Conservation (phyloP, 1,140 invertebrate species). For the Stenopsyche tienmushanensis region DNA sequence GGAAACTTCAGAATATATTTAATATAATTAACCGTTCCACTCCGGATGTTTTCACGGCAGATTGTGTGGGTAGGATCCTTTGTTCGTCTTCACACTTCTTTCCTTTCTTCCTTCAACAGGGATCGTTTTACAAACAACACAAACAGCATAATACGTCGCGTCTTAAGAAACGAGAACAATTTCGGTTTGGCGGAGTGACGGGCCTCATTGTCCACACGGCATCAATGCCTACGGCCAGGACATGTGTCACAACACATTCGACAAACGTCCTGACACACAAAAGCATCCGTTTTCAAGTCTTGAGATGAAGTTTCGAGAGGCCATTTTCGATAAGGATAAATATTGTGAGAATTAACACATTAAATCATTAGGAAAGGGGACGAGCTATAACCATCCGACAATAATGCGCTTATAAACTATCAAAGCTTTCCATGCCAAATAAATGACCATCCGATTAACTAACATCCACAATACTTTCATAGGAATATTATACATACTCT, state of each 20-base stretch:
- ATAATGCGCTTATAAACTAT: no score
- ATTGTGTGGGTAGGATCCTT: neutral
- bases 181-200: neutral
- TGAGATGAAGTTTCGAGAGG: neutral
- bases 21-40: neutral
- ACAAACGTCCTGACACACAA: slow-evolving; percentile 16
- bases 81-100: slow-evolving; percentile 7
- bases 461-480: no score
- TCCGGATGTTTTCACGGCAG: slow-evolving; percentile 26
- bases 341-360: slow-evolving; percentile 13
- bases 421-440: no score
- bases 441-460: no score
- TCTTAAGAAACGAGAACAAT: neutral
- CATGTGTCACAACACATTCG: slow-evolving; percentile 40
- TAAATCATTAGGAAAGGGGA: slow-evolving; percentile 6
- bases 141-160: slow-evolving; percentile 4
- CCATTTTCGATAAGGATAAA: neutral
- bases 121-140: slow-evolving; percentile 33
- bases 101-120: slow-evolving; percentile 17
- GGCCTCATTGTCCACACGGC: neutral
- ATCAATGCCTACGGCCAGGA: slow-evolving; percentile 14
- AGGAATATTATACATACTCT: no score
- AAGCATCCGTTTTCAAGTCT: neutral
- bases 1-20: no score
- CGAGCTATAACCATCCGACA: no score